These are phyloP conservation scores for Platichthys stellatus DNA, from an alignment of 2,113 vertebrate species.

Conservation along the genomic window DNA sequence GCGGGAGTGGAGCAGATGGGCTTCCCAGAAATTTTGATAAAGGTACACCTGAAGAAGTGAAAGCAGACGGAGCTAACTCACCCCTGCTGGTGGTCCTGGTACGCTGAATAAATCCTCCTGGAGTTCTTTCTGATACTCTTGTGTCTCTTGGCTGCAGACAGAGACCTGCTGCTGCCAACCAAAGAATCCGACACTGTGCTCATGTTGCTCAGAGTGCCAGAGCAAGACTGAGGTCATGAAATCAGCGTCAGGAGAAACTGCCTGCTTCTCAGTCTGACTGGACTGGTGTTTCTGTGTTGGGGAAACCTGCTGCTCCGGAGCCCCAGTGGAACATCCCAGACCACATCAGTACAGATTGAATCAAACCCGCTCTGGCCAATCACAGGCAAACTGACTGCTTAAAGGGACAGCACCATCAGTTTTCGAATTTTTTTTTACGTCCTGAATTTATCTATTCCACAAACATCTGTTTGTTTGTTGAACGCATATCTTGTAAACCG, in stretches of 20 bases:
- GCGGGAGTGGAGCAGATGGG: not conserved
- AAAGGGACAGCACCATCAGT: slow-evolving; percentile 74
- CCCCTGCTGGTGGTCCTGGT: slow-evolving; percentile 88
- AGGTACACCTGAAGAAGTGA: not conserved
- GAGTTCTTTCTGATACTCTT: slow-evolving; percentile 85
- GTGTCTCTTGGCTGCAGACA: slow-evolving; percentile 83
- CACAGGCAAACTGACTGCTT: slow-evolving; percentile 69
- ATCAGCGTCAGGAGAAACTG: not conserved
- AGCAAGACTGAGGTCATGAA: not conserved
- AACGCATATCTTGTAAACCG: no score
- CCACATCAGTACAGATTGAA: slow-evolving; percentile 26
- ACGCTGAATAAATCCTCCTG: slow-evolving; percentile 84
- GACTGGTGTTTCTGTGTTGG: not conserved
- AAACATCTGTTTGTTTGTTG: no score
- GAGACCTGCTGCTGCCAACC: slow-evolving; percentile 70
- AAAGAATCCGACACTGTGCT: slow-evolving; percentile 61
- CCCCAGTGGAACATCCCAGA: slow-evolving; percentile 53
- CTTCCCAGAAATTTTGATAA: no score
- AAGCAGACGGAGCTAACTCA: slow-evolving; percentile 68
- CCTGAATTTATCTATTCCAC: no score
- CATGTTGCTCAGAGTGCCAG: slow-evolving; percentile 62
- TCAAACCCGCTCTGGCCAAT: slow-evolving; percentile 57
- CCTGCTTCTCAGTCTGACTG: not conserved
- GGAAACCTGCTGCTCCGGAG: slow-evolving; percentile 58
- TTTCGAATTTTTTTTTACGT: not conserved